Percentiles rank a stretch among this genome's conserved stretches.
These are phyloP conservation scores for Mystacides longicornis DNA, from an alignment of 2,888 invertebrate genomes.

Conservation along the genomic window DNA sequence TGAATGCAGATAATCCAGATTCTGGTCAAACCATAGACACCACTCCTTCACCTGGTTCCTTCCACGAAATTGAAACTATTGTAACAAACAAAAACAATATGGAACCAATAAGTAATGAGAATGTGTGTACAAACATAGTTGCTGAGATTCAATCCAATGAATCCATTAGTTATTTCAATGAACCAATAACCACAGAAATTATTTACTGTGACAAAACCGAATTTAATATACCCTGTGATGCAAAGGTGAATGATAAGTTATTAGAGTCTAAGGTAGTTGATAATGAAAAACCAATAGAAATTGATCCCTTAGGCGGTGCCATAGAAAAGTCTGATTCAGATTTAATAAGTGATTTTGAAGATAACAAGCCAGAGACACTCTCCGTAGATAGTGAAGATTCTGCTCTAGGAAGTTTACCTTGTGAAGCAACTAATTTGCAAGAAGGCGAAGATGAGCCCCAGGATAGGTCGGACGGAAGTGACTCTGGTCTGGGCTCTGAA, in stretches of 20 bases:
- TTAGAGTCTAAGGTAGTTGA: not conserved
- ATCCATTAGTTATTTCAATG: no score
- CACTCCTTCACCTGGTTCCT: no score
- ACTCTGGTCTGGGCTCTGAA: slow-evolving; percentile 77
- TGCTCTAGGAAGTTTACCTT: slow-evolving; percentile 53
- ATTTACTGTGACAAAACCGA: not conserved
- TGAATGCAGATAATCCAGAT: no score
- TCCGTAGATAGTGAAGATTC: slow-evolving; percentile 56
- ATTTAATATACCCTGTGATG: not conserved
- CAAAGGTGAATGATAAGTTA: not conserved
- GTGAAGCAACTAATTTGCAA: slow-evolving; percentile 36
- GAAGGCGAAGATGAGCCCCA: slow-evolving; percentile 55
- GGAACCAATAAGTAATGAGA: no score
- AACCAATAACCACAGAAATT: not conserved
- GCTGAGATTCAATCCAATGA: no score
- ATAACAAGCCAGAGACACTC: slow-evolving; percentile 46
- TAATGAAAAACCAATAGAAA: slow-evolving; percentile 4
- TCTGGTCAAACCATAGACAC: no score
- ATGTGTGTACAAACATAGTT: no score
- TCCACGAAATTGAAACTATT: no score
- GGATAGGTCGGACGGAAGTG: slow-evolving; percentile 73
- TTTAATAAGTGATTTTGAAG: slow-evolving; percentile 47
- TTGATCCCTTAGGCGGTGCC: not conserved
- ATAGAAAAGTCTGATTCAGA: slow-evolving; percentile 30
- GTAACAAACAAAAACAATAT: no score